phyloP scores from a whole-genome alignment of 1,140 invertebrate species.

The Oryctes rhinoceros region DNA sequence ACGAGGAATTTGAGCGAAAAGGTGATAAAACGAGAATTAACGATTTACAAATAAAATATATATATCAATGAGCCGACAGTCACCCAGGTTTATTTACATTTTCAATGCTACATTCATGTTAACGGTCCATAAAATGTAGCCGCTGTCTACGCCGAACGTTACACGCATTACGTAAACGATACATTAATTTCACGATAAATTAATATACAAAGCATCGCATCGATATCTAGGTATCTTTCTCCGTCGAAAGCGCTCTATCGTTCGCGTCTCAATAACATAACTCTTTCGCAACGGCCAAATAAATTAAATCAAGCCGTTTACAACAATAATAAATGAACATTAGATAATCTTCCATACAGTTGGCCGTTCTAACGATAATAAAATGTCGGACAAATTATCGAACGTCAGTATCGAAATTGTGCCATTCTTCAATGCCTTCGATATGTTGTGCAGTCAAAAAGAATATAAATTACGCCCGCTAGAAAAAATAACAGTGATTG shows the following conservation, averaged over 20 bases:
- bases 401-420: slow-evolving; percentile 2
- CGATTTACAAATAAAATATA: slow-evolving; percentile 34
- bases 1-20: not conserved
- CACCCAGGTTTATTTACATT: slow-evolving; percentile 23
- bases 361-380: not conserved
- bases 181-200: slow-evolving; percentile 30
- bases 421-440: not conserved
- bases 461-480: not conserved
- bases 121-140: slow-evolving; percentile 25
- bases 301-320: slow-evolving; percentile 28
- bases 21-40: slow-evolving; percentile 14
- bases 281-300: slow-evolving; percentile 28
- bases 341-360: slow-evolving; percentile 19
- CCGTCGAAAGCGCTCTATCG: not conserved
- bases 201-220: slow-evolving; percentile 5
- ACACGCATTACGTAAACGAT: slow-evolving; percentile 30
- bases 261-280: slow-evolving; percentile 1
- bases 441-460: not conserved
- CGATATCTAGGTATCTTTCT: not conserved
- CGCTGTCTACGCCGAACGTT: slow-evolving; percentile 20
- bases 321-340: slow-evolving; percentile 28
- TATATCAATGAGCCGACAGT: not conserved
- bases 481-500: not conserved
- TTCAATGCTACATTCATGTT: slow-evolving; percentile 19
- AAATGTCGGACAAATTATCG: slow-evolving; percentile 22